phyloP scores from a whole-genome alignment of 2,797 vertebrate genomes.

The Enteromius unitaeniatus region DNA sequence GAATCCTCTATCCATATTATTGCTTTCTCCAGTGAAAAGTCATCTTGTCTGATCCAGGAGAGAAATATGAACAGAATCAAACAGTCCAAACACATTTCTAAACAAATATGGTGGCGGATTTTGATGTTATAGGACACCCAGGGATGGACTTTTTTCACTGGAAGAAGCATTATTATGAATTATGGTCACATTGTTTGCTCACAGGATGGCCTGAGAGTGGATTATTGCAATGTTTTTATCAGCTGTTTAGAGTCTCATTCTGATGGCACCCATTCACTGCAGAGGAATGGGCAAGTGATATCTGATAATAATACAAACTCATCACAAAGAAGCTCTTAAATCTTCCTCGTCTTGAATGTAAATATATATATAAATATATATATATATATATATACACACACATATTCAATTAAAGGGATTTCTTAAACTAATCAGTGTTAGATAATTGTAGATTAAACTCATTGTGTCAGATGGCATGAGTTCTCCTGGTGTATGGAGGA shows the following conservation, averaged over 20 bases:
- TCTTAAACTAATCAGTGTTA: not conserved
- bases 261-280: not conserved
- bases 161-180: not conserved
- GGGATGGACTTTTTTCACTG: not conserved
- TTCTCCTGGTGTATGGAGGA: not conserved
- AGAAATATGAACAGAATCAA: not conserved
- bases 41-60: not conserved
- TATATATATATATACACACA: too few relatives aligned
- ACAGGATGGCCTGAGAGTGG: not conserved
- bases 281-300: not conserved
- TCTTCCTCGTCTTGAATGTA: not conserved
- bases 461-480: constrained; percentile 20
- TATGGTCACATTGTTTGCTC: not conserved
- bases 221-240: not conserved
- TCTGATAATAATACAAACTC: not conserved
- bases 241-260: not conserved
- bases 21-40: not conserved
- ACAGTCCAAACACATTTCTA: not conserved
- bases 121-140: not conserved
- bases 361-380: too few relatives aligned
- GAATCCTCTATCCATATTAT: not conserved
- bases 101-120: not conserved
- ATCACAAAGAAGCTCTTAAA: not conserved
- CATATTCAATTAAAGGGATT: not conserved
- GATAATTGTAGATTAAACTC: constrained; percentile 21